These are phyloP conservation scores for Brienomyrus brachyistius DNA, from an alignment of 2,113 vertebrate species.

Conservation along the genomic window DNA sequence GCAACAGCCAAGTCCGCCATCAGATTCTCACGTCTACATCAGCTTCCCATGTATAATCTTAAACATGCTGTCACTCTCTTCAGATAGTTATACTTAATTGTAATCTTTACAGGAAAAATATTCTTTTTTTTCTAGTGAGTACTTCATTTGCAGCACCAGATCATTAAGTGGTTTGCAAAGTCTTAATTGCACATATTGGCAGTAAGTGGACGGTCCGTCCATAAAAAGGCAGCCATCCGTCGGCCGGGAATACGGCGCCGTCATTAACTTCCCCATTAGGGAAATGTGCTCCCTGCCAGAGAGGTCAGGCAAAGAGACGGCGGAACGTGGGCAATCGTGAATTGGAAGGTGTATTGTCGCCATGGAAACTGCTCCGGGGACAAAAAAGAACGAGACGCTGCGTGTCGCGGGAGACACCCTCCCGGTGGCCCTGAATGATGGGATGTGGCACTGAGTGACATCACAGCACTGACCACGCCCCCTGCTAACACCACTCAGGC, in stretches of 20 bases:
- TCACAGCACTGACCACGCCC: slow-evolving; percentile 16
- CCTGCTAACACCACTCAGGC: not conserved
- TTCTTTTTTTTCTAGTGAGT: not conserved
- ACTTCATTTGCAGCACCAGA: not conserved
- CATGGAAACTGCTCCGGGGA: slow-evolving; percentile 42
- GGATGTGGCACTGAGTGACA: not conserved
- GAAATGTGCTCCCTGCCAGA: not conserved
- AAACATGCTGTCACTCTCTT: not conserved
- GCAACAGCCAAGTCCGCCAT: not conserved
- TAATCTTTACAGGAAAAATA: not conserved
- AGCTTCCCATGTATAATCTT: not conserved
- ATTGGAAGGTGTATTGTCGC: slow-evolving; percentile 39
- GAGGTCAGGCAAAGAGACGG: slow-evolving; percentile 21
- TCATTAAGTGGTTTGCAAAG: not conserved
- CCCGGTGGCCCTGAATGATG: not conserved
- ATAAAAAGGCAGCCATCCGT: not conserved
- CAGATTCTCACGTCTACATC: not conserved
- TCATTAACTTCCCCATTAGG: not conserved
- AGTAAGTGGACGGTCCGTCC: not conserved
- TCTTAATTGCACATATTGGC: not conserved
- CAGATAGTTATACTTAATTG: not conserved
- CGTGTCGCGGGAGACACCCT: slow-evolving; percentile 7
- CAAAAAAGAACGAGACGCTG: slow-evolving; percentile 13
- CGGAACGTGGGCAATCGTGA: slow-evolving; percentile 17
- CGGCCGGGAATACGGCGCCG: too few relatives aligned